These are phyloP conservation scores for Copidosoma aretas DNA, from an alignment of 2,888 invertebrate genomes.

Conservation along the genomic window DNA sequence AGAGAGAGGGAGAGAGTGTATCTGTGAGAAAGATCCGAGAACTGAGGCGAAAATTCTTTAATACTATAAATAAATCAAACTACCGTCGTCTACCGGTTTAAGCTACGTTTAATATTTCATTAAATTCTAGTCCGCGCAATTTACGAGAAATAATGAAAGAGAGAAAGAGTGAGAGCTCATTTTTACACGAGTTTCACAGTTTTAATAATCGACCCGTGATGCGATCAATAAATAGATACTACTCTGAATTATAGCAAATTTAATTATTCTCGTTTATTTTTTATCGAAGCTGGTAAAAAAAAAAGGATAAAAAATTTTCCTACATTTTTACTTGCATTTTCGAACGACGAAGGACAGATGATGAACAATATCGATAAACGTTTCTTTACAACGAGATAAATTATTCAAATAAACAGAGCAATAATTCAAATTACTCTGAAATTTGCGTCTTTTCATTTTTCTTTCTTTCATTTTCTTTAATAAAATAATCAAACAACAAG, in stretches of 20 bases:
- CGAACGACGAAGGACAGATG: constrained; percentile 18
- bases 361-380: constrained; percentile 21
- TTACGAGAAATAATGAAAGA: constrained; percentile 42
- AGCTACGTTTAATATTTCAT: constrained; percentile 59
- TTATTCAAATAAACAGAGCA: too few relatives aligned
- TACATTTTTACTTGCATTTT: constrained; percentile 28
- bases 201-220: constrained; percentile 27
- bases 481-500: constrained; percentile 14
- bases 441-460: constrained; percentile 13
- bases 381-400: constrained; percentile 11
- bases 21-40: constrained; percentile 8
- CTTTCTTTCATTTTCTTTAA: constrained; percentile 15
- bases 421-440: neutral
- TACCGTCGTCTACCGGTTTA: constrained; percentile 58
- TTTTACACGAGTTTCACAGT: constrained; percentile 45
- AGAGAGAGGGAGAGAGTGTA: too few relatives aligned
- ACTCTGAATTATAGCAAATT: neutral
- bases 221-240: constrained; percentile 2
- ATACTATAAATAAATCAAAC: constrained; percentile 57
- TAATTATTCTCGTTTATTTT: constrained; percentile 12
- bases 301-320: constrained; percentile 5
- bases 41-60: constrained; percentile 47
- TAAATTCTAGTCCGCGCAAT: constrained; percentile 60
- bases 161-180: constrained; percentile 37
- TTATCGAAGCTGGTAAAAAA: neutral